Evolutionary conservation across 2,797 vertebrate genomes (phyloP), one percentile per base, ranked within the genome.

Genomic region (Varecia variegata): DNA sequence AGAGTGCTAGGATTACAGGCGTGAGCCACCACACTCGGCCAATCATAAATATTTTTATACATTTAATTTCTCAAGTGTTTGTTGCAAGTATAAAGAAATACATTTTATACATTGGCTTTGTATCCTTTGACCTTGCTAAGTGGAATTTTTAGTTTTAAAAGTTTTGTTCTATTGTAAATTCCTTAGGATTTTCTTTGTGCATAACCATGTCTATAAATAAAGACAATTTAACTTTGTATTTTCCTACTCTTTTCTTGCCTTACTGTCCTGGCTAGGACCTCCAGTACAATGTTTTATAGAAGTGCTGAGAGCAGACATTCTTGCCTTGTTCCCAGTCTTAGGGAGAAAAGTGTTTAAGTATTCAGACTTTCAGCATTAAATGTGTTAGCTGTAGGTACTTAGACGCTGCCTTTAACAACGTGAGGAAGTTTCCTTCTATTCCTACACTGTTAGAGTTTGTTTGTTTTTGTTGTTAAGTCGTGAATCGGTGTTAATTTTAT

Each of bases 381-480:
- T 70, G 50, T 35, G 2, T 80, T 67, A 92, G 70, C 62, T 56
- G 62, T 77, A 74, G 71, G 27, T 50, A 58, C 79, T 91, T 91
- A 88, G 82, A 83, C 82, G 50, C 7, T 52, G 23, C 79, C 35
- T 82, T 86, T 56, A 85, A 67, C 52, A 85, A n/a, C 30, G 23
- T 71, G 62, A 87, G 65, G 85, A 67, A 60, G 14, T 86, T 89
- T 71, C 21, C 71, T 76, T 88, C 62, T 38, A 21, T 79, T 84
- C 43, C 67, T 47, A 68, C 17, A 38, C 52, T 45, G 45, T 62
- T 45, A 38, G n/a, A 27, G 25, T 65, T 76, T 73, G 30, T 65
- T 74, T 67, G 38, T 45, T 90, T 90, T 77, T 76, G 18, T 77
- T 93, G 93, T 71, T n/a, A 90, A 88, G 71, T 77, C 43, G 82